These are phyloP conservation scores for Phaetusa simplex DNA, from an alignment of 2,113 vertebrate genomes.

Conservation along the genomic window DNA sequence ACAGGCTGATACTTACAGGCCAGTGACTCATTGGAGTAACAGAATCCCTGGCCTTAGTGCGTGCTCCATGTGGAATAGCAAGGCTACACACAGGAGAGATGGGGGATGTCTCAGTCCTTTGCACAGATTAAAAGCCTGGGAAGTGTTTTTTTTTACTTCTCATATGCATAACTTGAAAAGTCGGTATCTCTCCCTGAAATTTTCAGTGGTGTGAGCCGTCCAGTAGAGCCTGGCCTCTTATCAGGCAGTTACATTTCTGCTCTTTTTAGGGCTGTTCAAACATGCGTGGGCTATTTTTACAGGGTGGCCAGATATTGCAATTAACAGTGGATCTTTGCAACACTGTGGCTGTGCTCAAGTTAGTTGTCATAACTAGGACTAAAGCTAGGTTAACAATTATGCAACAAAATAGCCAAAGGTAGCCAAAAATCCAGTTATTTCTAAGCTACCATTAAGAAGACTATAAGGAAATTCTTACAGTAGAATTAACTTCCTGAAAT, in stretches of 20 bases:
- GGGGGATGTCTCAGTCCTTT: neutral
- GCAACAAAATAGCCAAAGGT: neutral
- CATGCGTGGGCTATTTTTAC: neutral
- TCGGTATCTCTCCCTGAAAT: neutral
- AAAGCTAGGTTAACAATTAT: neutral
- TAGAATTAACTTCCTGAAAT: neutral
- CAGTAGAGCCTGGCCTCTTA: neutral
- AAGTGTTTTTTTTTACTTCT: neutral
- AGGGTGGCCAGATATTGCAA: neutral
- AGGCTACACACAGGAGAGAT: neutral
- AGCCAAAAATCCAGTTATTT: neutral
- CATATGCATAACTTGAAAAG: neutral
- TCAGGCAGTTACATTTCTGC: neutral
- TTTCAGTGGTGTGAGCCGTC: neutral
- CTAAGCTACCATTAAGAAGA: neutral
- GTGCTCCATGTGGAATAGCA: accelerated
- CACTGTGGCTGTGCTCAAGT: neutral
- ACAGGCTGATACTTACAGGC: neutral
- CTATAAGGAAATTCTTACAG: neutral
- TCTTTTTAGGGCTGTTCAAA: neutral
- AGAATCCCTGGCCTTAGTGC: neutral
- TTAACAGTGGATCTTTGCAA: neutral
- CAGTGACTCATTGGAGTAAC: neutral
- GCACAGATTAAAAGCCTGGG: neutral
- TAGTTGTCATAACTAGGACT: neutral